Base-by-base conservation (phyloP, 2,888 invertebrate species). In the Lithophane socia region DNA sequence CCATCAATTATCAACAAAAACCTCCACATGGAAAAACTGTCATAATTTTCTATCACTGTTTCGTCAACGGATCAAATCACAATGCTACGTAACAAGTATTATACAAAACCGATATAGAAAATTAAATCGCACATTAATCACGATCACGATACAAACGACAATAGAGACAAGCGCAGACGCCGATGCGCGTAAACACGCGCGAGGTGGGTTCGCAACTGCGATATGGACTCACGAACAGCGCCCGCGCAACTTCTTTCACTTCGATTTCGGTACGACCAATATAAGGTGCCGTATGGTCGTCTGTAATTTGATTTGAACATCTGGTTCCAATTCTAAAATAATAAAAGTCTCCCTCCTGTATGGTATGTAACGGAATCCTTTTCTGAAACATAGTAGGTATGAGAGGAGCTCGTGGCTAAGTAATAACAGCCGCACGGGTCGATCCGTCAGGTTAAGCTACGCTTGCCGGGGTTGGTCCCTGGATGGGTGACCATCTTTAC, bases 181-280 rank as follows among this genome's bases (percentile, higher is more conserved):
- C 88, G 90, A 91, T 94, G 93, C 93, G 95, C 92, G 94, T 92
- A 89, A 88, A 92, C 94, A 89, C 90, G 90, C 94, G 92, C 93
- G 92, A 89, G 93, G 94, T 90, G 89, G 87, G 91, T 92, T 92
- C 90, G 92, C 93, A 92, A 95, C 95, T 94, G 93, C 86, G 90
- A 85, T 84, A 86, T 73, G 73, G 80, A 75, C 77, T 74, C 75
- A 76, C 83, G 86, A 84, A 88, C 86, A 80, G 88, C 90, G 92
- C 91, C 87, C 87, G 90, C 93, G 92, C 91, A 90, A 88, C 90
- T 73, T 96, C 96, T 96, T 96, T 96, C 96, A 95, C 96, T 94
- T 93, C 85, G 86, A 89, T 90, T 90, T 90, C 89, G 88, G 87
- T 76, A 73, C 85, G 84, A 56, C 72, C 82, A 87, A 87, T 87